Evolutionary conservation across 2,113 vertebrate species (phyloP).

Genomic region (Mungos mungo): DNA sequence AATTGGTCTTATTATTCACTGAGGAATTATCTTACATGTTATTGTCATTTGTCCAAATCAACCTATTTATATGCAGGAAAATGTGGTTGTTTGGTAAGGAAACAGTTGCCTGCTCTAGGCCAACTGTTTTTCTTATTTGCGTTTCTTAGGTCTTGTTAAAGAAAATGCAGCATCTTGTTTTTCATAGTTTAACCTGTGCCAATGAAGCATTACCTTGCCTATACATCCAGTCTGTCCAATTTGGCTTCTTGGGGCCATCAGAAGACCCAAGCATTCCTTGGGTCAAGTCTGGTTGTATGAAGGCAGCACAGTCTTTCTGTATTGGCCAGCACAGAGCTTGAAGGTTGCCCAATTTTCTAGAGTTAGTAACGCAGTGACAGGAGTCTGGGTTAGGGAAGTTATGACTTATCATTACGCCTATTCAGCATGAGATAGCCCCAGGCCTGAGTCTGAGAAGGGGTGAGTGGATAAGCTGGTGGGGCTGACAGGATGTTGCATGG

Average conservation of each 20-base stretch:
- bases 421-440: neutral
- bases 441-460: no score
- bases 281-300: neutral
- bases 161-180: neutral
- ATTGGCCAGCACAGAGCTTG: neutral
- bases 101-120: neutral
- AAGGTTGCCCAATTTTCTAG: fast-evolving
- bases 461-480: neutral
- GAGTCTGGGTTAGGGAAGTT: neutral
- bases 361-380: neutral
- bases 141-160: neutral
- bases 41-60: neutral
- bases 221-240: neutral
- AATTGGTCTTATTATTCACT: neutral
- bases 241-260: neutral
- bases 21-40: neutral
- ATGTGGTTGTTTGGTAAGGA: neutral
- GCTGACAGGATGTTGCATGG: neutral
- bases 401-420: neutral
- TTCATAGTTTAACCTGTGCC: neutral
- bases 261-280: neutral
- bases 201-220: neutral
- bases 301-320: neutral
- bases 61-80: neutral
- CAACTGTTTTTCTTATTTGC: neutral